Base-by-base conservation (phyloP, 2,797 vertebrate genomes). In the Helicolenus hilgendorfi region DNA sequence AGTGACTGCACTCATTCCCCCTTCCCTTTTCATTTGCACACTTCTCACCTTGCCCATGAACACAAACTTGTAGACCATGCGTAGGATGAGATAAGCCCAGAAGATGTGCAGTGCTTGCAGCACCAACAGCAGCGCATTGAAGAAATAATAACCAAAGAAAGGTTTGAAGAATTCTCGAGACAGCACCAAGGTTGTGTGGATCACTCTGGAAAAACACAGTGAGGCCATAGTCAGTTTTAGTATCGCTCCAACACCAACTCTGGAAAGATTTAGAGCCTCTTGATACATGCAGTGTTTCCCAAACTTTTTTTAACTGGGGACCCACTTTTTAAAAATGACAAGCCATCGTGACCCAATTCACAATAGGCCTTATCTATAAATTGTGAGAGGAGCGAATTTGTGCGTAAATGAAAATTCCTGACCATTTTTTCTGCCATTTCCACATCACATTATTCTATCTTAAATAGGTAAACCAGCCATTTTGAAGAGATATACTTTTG, bases 21-120 rank as follows among this genome's bases (percentile, higher is more conserved):
- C 27, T 41, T 24, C 4, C 7, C 18, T 45, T 59, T 75, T 53
- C 20, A 41, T 29, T 26, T 41, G 2, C 20, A 33, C 2, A 36
- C 20, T 26, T 60, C 96, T 82, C 95, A 99, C 99, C 97, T 97
- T 98, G 90, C 99, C 99, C 70, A 93, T 65, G 83, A 96, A 95
- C 49, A 97, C 26, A 89, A 99, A 99, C 85, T 96, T 98, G 94
- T 85, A 96, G 89, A 98, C 84, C 99, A 99, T 99, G n/a, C 97
- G 97, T 60, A 99, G 92, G 89, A 99, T 99, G 24, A 99, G 96
- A 74, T 95, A 98, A 13, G 98, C 98, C 99, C 99, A 99, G 96
- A 99, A 99, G 80, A 99, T 9, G 31, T 99, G 98, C 33, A 99
- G 97, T 1, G 95, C 63, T 92, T 99, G 99, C 49, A 99, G 97